phyloP scores from a whole-genome alignment of 2,888 invertebrate species.

The Drosophila stalkeri region DNA sequence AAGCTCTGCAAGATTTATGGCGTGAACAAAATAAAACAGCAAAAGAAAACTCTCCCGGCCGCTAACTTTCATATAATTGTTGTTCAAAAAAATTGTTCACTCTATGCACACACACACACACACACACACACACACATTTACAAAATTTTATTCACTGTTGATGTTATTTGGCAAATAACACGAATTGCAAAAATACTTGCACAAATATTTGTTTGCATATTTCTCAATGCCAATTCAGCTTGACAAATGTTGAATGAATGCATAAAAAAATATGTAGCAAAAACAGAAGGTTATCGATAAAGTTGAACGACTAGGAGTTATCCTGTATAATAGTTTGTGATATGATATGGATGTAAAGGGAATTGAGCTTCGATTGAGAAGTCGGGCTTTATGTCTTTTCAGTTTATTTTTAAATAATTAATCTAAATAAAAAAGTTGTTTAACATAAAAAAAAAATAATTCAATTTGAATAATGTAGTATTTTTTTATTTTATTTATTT shows the following conservation, averaged over 20 bases:
- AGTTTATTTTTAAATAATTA: background rate
- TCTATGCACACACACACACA: background rate
- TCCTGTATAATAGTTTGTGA: background rate
- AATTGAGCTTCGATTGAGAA: background rate
- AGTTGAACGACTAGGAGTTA: background rate
- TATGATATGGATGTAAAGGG: background rate
- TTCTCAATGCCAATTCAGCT: conserved; percentile 48
- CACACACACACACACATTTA: conserved; percentile 1
- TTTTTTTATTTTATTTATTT: too few relatives aligned
- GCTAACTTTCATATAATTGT: conserved; percentile 73
- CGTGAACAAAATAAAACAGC: conserved; percentile 34
- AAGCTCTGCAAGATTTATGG: conserved; percentile 74
- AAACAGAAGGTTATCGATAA: background rate
- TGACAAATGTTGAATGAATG: conserved; percentile 59
- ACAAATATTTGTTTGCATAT: conserved; percentile 56
- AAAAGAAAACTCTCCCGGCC: conserved; percentile 23
- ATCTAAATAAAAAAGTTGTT: background rate
- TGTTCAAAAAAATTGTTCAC: conserved; percentile 41
- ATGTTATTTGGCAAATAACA: conserved; percentile 56
- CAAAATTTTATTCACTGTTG: conserved; percentile 53
- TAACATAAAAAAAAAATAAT: too few relatives aligned
- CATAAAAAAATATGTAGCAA: conserved; percentile 6
- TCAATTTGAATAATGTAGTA: too few relatives aligned
- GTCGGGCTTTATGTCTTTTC: background rate
- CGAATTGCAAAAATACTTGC: conserved; percentile 49